Evolutionary conservation across 2,888 invertebrate genomes (phyloP).

Genomic region (Anagyrus pseudococci): DNA sequence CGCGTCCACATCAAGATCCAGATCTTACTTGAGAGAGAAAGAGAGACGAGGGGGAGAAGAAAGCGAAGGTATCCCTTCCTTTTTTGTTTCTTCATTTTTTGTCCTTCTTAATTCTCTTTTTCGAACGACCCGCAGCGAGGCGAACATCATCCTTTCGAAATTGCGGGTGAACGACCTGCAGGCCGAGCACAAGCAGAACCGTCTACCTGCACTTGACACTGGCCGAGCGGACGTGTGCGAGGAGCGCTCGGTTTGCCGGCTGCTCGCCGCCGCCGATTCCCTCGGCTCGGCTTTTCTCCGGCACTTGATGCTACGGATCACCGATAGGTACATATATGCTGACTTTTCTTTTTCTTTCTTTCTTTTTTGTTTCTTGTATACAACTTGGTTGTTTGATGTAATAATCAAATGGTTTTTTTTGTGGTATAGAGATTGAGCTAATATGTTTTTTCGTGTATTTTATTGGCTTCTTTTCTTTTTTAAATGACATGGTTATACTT

Average conservation of each 20-base stretch:
- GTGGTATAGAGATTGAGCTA: too few species aligned
- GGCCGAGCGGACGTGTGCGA: conserved; percentile 47
- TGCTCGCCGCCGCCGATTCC: conserved; percentile 40
- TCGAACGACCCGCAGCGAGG: conserved; percentile 37
- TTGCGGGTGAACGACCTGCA: conserved; percentile 52
- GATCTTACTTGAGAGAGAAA: too few species aligned
- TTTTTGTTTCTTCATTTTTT: background rate
- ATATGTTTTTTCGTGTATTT: too few species aligned
- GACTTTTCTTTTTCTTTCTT: background rate
- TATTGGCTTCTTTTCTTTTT: too few species aligned
- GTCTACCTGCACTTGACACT: conserved; percentile 21
- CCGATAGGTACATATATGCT: conserved; percentile 13
- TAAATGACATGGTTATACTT: too few species aligned
- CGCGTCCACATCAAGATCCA: too few species aligned
- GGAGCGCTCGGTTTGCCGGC: conserved; percentile 54
- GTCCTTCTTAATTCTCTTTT: background rate
- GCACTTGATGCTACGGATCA: conserved; percentile 12
- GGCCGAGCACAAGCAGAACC: conserved; percentile 50
- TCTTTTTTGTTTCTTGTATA: too few species aligned
- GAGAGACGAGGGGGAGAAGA: too few species aligned
- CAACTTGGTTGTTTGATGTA: too few species aligned
- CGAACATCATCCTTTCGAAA: conserved; percentile 57
- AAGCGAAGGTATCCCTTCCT: background rate
- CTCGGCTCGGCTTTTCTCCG: conserved; percentile 15
- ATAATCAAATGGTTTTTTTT: too few species aligned